Conservation (phyloP, 2,888 invertebrate genomes). For the Phyllotreta cruciferae region DNA sequence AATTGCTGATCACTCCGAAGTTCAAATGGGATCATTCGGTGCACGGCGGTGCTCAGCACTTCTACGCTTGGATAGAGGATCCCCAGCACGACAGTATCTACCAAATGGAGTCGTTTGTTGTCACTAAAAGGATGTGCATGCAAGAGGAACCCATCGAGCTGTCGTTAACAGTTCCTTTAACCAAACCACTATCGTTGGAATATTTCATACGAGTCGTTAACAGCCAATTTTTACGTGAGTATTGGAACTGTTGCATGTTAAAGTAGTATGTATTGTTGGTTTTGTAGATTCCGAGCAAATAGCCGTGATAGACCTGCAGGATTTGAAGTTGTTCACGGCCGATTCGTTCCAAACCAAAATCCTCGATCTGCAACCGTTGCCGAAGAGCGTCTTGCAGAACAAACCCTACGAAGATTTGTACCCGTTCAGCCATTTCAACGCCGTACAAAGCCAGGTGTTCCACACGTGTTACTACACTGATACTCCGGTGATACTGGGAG, state of each 20-base stretch:
- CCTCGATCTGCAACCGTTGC: slow-evolving; percentile 88
- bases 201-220: slow-evolving; percentile 89
- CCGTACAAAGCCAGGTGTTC: slow-evolving; percentile 98
- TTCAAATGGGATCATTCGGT: slow-evolving; percentile 87
- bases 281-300: slow-evolving; percentile 69
- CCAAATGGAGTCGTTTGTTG: slow-evolving; percentile 91
- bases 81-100: slow-evolving; percentile 93
- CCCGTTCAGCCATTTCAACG: slow-evolving; percentile 94
- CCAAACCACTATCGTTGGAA: slow-evolving; percentile 89
- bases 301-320: slow-evolving; percentile 56
- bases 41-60: slow-evolving; percentile 83
- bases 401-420: slow-evolving; percentile 81
- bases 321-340: slow-evolving; percentile 48
- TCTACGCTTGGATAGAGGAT: slow-evolving; percentile 99
- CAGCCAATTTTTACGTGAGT: slow-evolving; percentile 77
- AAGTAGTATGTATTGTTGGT: slow-evolving; percentile 44
- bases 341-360: slow-evolving; percentile 64
- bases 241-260: slow-evolving; percentile 58
- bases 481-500: slow-evolving; percentile 90
- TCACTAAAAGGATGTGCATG: slow-evolving; percentile 66
- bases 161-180: slow-evolving; percentile 93
- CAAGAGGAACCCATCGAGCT: slow-evolving; percentile 79
- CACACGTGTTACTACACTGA: slow-evolving; percentile 96
- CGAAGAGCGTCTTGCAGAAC: slow-evolving; percentile 82
- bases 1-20: slow-evolving; percentile 78